These are phyloP conservation scores for Drosophila nr. perissopoda DNA, from an alignment of 2,888 invertebrate species.

Conservation along the genomic window DNA sequence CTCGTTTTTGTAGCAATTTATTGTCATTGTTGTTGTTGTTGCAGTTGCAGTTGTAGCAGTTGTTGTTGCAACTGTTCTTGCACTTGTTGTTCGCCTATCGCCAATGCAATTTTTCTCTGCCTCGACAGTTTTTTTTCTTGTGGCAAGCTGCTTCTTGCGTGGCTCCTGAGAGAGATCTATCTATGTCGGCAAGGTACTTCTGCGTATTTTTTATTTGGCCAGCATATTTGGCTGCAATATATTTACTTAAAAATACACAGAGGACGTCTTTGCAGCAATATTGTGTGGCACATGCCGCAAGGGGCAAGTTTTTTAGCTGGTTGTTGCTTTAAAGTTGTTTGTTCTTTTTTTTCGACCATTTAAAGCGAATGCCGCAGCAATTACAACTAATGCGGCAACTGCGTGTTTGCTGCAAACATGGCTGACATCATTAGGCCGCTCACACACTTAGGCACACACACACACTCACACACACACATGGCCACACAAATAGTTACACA, in stretches of 20 bases:
- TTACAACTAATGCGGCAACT: constrained; percentile 77
- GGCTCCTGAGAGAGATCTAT: constrained; percentile 23
- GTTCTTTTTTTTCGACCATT: constrained; percentile 1
- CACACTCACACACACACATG: constrained; percentile 10
- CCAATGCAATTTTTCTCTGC: constrained; percentile 11
- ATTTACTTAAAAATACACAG: constrained; percentile 71
- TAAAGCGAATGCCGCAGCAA: constrained; percentile 55
- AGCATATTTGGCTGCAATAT: constrained; percentile 63
- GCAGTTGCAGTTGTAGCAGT: constrained; percentile 7
- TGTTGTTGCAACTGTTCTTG: constrained; percentile 37
- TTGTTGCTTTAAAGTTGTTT: constrained; percentile 31
- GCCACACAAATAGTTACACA: not conserved
- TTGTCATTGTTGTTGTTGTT: constrained; percentile 61
- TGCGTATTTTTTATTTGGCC: constrained; percentile 29
- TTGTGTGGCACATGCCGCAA: constrained; percentile 22
- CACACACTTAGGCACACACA: constrained; percentile 11
- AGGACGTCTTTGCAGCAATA: constrained; percentile 43
- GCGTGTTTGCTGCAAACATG: constrained; percentile 66
- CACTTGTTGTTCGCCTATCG: constrained; percentile 8
- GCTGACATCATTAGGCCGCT: constrained; percentile 73
- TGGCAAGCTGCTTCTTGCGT: constrained; percentile 41
- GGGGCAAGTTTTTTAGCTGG: constrained; percentile 12
- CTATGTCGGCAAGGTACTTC: constrained; percentile 34
- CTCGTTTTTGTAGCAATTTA: constrained; percentile 79
- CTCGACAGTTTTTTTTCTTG: constrained; percentile 43